phyloP scores from a whole-genome alignment of 2,797 vertebrate species.

The Myioborus melanocephalus region DNA sequence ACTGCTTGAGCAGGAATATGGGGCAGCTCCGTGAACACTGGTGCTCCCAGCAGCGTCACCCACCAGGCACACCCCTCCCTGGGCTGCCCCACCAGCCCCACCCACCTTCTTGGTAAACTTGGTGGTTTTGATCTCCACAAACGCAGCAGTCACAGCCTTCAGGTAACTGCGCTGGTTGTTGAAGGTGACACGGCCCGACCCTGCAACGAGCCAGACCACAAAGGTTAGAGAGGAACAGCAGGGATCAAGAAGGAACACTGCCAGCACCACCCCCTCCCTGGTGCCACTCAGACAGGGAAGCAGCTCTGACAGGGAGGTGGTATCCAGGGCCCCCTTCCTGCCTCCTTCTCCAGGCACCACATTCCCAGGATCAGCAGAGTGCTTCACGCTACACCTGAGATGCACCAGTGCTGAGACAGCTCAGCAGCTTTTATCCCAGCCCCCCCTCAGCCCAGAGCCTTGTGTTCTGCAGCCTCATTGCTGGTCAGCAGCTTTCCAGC shows the following conservation, averaged over 20 bases:
- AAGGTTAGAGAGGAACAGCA: rapidly evolving
- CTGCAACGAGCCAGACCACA: slow-evolving; percentile 61
- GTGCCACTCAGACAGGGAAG: background rate
- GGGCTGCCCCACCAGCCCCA: background rate
- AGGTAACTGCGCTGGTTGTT: slow-evolving; percentile 97
- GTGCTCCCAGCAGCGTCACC: too few species aligned
- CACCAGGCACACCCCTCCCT: rapidly evolving
- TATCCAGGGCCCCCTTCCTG: background rate
- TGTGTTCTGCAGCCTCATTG: background rate
- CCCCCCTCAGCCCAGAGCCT: background rate
- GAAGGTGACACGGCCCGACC: slow-evolving; percentile 98
- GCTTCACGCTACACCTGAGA: background rate
- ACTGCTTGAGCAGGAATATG: rapidly evolving
- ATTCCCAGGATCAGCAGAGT: background rate
- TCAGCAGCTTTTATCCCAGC: slow-evolving; percentile 5
- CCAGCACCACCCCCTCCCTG: rapidly evolving
- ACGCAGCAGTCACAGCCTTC: slow-evolving; percentile 94
- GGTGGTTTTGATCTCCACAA: slow-evolving; percentile 98
- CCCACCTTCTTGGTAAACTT: slow-evolving; percentile 98
- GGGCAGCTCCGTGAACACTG: rapidly evolving
- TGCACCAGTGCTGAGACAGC: rapidly evolving
- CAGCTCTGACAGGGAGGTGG: background rate
- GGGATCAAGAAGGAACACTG: rapidly evolving
- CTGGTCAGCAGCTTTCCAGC: background rate
- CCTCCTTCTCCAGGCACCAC: background rate